Base-by-base conservation (phyloP, 1,140 invertebrate genomes). In the Drosophila orosa region DNA sequence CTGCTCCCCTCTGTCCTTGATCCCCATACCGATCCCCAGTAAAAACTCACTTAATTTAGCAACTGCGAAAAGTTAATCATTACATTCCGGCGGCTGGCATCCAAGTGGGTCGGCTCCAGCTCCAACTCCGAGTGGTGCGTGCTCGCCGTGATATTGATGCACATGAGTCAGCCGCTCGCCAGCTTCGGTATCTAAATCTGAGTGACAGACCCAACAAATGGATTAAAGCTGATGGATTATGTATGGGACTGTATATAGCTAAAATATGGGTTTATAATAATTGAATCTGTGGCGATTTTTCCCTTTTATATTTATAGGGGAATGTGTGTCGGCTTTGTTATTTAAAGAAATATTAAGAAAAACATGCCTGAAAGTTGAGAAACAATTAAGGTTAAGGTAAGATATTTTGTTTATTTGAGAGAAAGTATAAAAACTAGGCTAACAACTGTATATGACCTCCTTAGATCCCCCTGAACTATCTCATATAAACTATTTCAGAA, bases 41-140 rank as follows among this genome's bases (percentile, higher is more conserved):
- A 87, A 86, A 86, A 86, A 87, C 83, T 86, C 84, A 89, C 83
- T 86, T 86, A 86, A 86, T 86, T 86, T 86, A 86, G 83, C 83
- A 59, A 77, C 76, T 85, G 72, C 75, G 72, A 80, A 73, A 69
- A 89, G 79, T 89, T 86, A 86, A 86, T 86, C 83, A 86, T 86
- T 86, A 77, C 83, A 86, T 87, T 86, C 74, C 83, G 79, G 66
- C 75, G 71, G 62, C 63, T 17, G 59, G 45, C 57, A 59, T 22
- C 47, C 68, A 57, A 57, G 54, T 69, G 60, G 35, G 63, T 52
- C 50, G 50, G 50, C 50, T 52, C 31, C 50, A 35, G 17, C 47
- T 19, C n/a, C 25, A 3, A 19, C 17, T 52, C 17, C 17, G 33
- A 55, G 39, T 40, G 62, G 72, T 80, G 78, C 65, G 78, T 80